phyloP scores from a whole-genome alignment of 2,888 invertebrate species.

The Psylliodes chrysocephalus region DNA sequence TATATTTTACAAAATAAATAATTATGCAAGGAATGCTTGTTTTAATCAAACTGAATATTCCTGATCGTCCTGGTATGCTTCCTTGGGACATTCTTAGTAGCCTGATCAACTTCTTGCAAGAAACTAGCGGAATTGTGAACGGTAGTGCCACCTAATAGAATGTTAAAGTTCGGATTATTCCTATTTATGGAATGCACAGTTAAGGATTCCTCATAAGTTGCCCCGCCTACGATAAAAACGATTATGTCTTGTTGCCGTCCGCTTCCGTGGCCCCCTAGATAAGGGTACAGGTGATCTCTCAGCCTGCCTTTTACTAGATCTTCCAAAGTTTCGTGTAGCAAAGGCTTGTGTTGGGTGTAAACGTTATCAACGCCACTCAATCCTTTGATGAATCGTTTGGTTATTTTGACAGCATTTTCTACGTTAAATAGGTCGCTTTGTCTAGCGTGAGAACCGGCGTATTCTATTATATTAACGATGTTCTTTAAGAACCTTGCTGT shows the following conservation, averaged over 20 bases:
- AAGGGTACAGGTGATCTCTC: conserved; percentile 87
- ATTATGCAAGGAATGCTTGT: background rate
- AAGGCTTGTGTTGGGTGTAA: conserved; percentile 97
- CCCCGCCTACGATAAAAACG: conserved; percentile 95
- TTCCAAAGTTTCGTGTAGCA: conserved; percentile 88
- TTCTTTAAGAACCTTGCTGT: conserved; percentile 71
- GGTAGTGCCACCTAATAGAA: conserved; percentile 91
- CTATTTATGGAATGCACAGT: conserved; percentile 84
- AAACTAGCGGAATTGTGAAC: conserved; percentile 90
- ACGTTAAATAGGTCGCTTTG: conserved; percentile 87
- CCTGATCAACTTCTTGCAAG: conserved; percentile 77
- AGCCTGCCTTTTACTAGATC: conserved; percentile 90
- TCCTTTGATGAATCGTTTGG: conserved; percentile 89
- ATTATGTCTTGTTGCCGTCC: conserved; percentile 91
- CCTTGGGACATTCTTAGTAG: conserved; percentile 74
- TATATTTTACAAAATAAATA: background rate
- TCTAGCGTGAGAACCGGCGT: conserved; percentile 84
- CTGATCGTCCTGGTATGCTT: conserved; percentile 55
- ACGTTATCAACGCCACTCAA: conserved; percentile 98
- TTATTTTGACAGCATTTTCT: conserved; percentile 87
- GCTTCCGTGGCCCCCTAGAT: conserved; percentile 74
- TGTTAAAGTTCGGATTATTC: conserved; percentile 77
- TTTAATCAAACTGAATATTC: conserved; percentile 52
- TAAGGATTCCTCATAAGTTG: conserved; percentile 95
- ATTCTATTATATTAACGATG: conserved; percentile 78